Conservation (phyloP, 2,113 vertebrate species). For the Colinus virginianus region DNA sequence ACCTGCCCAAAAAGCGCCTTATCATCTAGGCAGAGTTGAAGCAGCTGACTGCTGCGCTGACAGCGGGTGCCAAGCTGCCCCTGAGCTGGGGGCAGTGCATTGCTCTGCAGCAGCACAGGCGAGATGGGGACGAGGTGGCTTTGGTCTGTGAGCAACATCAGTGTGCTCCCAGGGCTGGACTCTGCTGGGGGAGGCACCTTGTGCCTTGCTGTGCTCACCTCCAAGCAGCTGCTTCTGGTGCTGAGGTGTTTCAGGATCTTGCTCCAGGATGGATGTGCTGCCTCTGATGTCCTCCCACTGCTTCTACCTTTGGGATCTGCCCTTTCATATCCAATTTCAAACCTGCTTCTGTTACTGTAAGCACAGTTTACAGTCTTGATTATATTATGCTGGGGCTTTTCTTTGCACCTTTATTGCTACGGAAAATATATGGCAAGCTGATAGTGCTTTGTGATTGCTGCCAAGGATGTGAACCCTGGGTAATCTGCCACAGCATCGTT, state of each 20-base stretch:
- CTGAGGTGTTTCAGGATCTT: not conserved
- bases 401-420: rapidly evolving
- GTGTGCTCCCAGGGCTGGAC: rapidly evolving
- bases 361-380: not conserved
- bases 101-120: not conserved
- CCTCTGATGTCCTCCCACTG: not conserved
- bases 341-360: not conserved
- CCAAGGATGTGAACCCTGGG: not conserved
- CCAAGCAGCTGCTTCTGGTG: not conserved
- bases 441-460: not conserved
- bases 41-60: not conserved
- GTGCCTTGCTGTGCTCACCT: rapidly evolving
- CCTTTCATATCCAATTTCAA: not conserved
- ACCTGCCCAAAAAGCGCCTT: rapidly evolving
- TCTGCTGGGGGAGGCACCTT: not conserved
- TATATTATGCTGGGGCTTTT: not conserved
- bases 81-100: rapidly evolving
- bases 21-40: rapidly evolving
- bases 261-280: rapidly evolving
- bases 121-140: not conserved
- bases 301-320: rapidly evolving
- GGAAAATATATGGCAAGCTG: rapidly evolving
- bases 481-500: not conserved
- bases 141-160: not conserved
- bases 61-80: not conserved